Conservation (phyloP, 2,888 invertebrate species). For the Pyrrhosoma nymphula region DNA sequence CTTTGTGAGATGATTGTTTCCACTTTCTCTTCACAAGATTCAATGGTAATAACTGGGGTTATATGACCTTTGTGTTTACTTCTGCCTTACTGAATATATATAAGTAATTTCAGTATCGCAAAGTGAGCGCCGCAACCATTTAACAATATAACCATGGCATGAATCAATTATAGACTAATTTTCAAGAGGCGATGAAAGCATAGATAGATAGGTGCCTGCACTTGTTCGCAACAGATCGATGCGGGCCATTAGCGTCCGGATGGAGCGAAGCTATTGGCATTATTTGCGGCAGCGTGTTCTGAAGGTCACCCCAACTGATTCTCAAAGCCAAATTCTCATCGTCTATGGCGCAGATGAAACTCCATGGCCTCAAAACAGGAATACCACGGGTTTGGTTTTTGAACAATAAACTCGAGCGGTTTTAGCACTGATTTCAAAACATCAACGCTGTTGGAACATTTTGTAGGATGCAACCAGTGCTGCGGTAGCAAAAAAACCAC, state of each 20-base stretch:
- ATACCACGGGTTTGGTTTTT: background rate
- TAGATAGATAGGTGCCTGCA: no score
- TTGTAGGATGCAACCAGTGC: background rate
- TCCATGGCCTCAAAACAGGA: background rate
- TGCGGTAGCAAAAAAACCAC: background rate
- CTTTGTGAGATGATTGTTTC: background rate
- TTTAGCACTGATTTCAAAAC: background rate
- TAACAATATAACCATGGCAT: background rate
- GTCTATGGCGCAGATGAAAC: conserved; percentile 20
- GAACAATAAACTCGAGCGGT: background rate
- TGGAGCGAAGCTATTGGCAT: conserved; percentile 24
- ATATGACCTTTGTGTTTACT: background rate
- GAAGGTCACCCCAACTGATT: conserved; percentile 21
- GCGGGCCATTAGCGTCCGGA: conserved; percentile 14
- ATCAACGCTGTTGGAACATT: background rate
- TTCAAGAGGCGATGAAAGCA: background rate
- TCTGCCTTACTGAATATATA: background rate
- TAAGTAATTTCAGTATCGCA: background rate
- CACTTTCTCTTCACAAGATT: background rate
- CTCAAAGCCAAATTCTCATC: conserved; percentile 22
- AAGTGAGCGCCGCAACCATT: conserved; percentile 1
- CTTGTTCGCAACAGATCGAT: conserved; percentile 6
- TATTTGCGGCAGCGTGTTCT: background rate
- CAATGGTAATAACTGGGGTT: background rate
- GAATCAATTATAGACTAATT: background rate